A percentile compares a stretch with the other conserved stretches of the same genome.
These are phyloP conservation scores for Alces alces DNA, from an alignment of 2,113 vertebrate genomes.

Conservation along the genomic window DNA sequence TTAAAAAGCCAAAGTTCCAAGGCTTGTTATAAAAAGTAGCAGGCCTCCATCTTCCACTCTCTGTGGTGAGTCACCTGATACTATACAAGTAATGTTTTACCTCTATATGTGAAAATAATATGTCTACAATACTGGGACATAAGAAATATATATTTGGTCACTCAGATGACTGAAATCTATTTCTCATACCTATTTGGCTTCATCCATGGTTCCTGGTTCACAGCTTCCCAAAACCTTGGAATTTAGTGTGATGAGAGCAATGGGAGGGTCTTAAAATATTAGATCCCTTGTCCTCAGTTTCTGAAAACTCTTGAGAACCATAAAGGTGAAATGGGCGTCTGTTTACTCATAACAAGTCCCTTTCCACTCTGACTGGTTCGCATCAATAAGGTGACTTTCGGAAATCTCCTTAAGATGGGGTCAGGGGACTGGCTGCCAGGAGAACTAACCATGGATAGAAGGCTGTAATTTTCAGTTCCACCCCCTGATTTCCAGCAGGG, in stretches of 20 bases:
- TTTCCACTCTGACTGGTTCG: background rate
- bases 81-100: background rate
- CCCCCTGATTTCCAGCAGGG: background rate
- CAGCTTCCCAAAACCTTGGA: background rate
- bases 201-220: background rate
- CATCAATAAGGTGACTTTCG: background rate
- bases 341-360: background rate
- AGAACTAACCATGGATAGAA: background rate
- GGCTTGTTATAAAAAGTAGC: background rate
- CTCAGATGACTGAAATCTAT: background rate
- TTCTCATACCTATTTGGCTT: background rate
- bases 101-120: background rate
- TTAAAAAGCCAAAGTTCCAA: background rate
- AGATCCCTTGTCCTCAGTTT: background rate
- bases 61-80: background rate
- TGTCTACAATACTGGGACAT: background rate
- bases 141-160: background rate
- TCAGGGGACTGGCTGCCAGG: background rate
- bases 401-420: background rate
- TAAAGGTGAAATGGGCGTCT: background rate
- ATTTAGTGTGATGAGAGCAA: background rate
- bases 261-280: background rate
- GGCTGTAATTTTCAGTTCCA: background rate
- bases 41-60: background rate
- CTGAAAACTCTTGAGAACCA: background rate